Percentiles rank a stretch among this genome's conserved stretches.
These are phyloP conservation scores for Drosophila parvula DNA, from an alignment of 1,140 invertebrate species.

Conservation along the genomic window DNA sequence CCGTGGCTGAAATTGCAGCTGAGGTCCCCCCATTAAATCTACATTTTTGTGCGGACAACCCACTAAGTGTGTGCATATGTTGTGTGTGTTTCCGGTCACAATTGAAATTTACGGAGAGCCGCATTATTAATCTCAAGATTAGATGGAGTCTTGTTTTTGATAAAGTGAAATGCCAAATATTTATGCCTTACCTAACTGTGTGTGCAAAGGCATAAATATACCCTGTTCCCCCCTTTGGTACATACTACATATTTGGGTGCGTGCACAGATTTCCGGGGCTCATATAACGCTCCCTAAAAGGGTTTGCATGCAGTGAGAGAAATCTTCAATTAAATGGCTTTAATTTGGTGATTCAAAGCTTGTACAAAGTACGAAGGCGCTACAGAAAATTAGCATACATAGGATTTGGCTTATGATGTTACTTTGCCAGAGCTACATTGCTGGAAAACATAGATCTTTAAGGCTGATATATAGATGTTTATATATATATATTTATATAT, in stretches of 20 bases:
- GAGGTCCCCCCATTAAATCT: conserved; percentile 51
- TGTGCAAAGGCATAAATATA: conserved; percentile 29
- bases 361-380: too few relatives aligned
- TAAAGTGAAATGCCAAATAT: conserved; percentile 50
- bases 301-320: conserved; percentile 1
- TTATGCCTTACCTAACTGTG: conserved; percentile 30
- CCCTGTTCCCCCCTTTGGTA: background rate
- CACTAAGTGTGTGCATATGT: conserved; percentile 7
- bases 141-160: conserved; percentile 68
- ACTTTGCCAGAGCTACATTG: too few relatives aligned
- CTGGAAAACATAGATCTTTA: too few relatives aligned
- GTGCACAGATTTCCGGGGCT: background rate
- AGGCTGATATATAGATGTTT: too few relatives aligned
- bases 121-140: conserved; percentile 80
- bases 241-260: conserved; percentile 33
- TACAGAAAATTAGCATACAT: too few relatives aligned
- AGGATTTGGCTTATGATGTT: too few relatives aligned
- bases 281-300: background rate
- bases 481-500: too few relatives aligned
- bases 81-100: conserved; percentile 37
- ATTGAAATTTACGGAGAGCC: conserved; percentile 76
- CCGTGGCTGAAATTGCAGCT: conserved; percentile 42
- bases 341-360: too few relatives aligned
- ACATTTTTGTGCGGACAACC: conserved; percentile 39
- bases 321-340: background rate